Percentiles rank a stretch among this genome's conserved stretches.
Conservation (phyloP, 2,888 invertebrate species). For the Agrochola lota region DNA sequence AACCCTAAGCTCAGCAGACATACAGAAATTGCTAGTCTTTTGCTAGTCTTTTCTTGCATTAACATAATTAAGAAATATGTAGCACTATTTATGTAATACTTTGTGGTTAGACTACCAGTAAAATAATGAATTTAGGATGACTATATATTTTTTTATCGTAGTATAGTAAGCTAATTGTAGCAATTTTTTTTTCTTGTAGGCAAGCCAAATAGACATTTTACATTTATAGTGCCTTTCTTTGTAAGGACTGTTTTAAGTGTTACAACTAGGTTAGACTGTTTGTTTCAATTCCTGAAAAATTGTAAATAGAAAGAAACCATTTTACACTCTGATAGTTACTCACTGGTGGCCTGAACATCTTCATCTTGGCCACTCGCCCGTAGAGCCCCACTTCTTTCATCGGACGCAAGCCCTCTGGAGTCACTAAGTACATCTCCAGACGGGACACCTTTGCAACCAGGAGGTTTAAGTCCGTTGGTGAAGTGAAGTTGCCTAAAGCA, state of each 20-base stretch:
- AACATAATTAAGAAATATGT: too few relatives aligned
- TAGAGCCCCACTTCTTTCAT: constrained; percentile 98
- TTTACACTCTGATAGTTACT: constrained; percentile 71
- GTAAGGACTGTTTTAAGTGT: background rate
- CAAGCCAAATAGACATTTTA: too few relatives aligned
- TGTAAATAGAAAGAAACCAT: background rate
- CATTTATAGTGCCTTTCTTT: background rate
- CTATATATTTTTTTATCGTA: too few relatives aligned
- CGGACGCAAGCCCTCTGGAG: constrained; percentile 98
- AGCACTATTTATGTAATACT: too few relatives aligned
- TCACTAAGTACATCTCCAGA: constrained; percentile 98
- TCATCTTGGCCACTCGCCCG: constrained; percentile 98
- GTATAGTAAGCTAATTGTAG: too few relatives aligned
- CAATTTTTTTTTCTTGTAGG: too few relatives aligned
- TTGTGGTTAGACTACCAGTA: too few relatives aligned
- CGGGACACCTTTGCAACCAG: constrained; percentile 98
- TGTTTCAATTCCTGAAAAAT: background rate
- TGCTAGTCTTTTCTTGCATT: background rate
- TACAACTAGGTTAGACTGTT: background rate
- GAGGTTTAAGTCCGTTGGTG: constrained; percentile 97
- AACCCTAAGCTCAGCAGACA: too few relatives aligned
- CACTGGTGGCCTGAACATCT: constrained; percentile 97
- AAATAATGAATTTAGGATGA: too few relatives aligned
- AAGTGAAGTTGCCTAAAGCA: constrained; percentile 97
- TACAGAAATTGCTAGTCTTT: too few relatives aligned